phyloP scores from a whole-genome alignment of 2,797 vertebrate genomes.

The Balearica regulorum region DNA sequence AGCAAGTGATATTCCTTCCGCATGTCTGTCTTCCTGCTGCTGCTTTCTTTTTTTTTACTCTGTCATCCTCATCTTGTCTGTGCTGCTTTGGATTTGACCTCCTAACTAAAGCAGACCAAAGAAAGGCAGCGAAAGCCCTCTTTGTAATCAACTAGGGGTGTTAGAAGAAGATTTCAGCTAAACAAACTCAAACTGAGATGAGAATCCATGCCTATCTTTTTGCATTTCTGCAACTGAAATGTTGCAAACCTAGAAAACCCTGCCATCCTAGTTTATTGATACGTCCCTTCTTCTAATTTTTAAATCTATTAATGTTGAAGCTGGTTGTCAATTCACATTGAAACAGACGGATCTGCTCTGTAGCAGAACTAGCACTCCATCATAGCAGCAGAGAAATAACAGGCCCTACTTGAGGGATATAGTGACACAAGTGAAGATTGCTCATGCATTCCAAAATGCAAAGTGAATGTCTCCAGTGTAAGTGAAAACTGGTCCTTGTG shows the following conservation, averaged over 20 bases:
- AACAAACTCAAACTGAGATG: not conserved
- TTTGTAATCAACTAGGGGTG: not conserved
- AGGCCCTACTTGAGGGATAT: not conserved
- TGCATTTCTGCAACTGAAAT: not conserved
- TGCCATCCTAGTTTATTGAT: not conserved
- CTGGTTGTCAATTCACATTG: not conserved
- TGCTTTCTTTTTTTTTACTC: not conserved
- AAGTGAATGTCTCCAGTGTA: not conserved
- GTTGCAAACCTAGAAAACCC: not conserved
- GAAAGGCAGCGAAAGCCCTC: not conserved
- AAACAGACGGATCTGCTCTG: not conserved
- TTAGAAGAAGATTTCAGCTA: not conserved
- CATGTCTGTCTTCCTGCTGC: not conserved
- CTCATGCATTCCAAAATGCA: not conserved
- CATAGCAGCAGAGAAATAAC: not conserved
- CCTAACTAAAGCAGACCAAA: no score
- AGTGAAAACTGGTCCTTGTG: not conserved
- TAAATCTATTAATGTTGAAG: not conserved
- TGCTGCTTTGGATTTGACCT: not conserved
- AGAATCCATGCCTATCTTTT: not conserved
- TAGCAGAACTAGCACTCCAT: not conserved
- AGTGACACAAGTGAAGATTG: fast-evolving
- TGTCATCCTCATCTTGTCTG: not conserved
- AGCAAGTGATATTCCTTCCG: not conserved
- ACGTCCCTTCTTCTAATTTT: not conserved